Base-by-base conservation (phyloP, 23 tunicate genomes). In the Phallusia fumigata region DNA sequence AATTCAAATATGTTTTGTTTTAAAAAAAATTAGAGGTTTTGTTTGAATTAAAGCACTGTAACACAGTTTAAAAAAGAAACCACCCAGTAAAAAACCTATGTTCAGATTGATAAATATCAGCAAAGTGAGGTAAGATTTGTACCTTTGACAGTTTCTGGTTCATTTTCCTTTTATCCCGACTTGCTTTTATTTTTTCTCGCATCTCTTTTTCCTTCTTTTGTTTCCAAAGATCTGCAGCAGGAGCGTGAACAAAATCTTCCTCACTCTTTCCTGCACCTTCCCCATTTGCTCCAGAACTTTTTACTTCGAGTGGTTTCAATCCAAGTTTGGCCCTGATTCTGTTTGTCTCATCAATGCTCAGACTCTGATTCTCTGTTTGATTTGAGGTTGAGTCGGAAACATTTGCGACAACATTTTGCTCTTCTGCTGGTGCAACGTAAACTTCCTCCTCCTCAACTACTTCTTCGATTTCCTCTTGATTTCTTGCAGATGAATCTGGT, bases 341-440 rank as follows among this genome's bases (percentile, higher is more conserved):
- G 35, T 97, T 97, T 30, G 99, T 92, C 74, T 86, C 99, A 24
- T 83, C 99, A 32, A 97, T 92, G 74, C 94, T 89, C 33, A 94
- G 83, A 84, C 94, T 89, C 49, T 80, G 73, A 0, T 33, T 75
- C 33, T 30, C 64, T 33, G 79, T 30, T 30, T 58, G 18, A 34
- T 75, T 15, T 21, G 52, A 35, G 19, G 79, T 30, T 30, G 73
- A 5, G 33, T 75, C 30, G 0, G 52, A 35, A 3, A 76, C 72
- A 32, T 82, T 35, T 13, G 64, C 65, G 6, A 64, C 32, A 21
- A 18, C 15, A 24, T 15, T 30, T 33, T 32, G 33, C 13, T 64
- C 75, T 28, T 19, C 44, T 1, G 73, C 83, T 11, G 40, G 65
- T 26, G 83, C 35, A 33, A 80, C 76, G 33, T 84, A 73, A 76